These are phyloP conservation scores for Rhagoletis pomonella DNA, from an alignment of 1,140 invertebrate species.

Conservation along the genomic window DNA sequence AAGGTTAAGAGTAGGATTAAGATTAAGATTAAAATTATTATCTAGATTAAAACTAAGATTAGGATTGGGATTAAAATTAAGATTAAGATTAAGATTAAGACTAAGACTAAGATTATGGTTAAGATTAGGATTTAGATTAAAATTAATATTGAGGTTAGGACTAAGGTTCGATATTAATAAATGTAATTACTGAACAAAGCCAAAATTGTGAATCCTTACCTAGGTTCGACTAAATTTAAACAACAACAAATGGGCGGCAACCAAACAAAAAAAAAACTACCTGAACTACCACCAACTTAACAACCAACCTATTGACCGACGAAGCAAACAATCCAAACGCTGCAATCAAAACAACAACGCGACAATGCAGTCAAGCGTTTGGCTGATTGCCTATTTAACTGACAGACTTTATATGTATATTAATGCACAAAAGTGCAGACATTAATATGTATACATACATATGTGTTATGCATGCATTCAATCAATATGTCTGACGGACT, in stretches of 20 bases:
- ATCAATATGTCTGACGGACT: background rate
- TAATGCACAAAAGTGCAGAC: too few species aligned
- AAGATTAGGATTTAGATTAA: too few species aligned
- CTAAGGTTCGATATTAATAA: too few species aligned
- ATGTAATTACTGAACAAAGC: too few species aligned
- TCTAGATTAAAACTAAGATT: too few species aligned
- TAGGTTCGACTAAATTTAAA: background rate
- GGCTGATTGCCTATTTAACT: slow-evolving; percentile 32
- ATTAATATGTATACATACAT: background rate
- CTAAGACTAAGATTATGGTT: too few species aligned
- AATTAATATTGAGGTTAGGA: too few species aligned
- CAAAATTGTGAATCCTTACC: too few species aligned
- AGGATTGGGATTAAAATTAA: too few species aligned
- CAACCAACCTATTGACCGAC: slow-evolving; percentile 12
- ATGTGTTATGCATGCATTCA: background rate
- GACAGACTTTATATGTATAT: background rate
- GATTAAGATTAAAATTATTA: too few species aligned
- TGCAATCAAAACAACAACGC: background rate
- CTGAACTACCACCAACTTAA: background rate
- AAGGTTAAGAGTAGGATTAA: too few species aligned
- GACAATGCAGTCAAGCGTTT: slow-evolving; percentile 30
- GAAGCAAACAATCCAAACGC: background rate
- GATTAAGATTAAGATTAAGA: too few species aligned
- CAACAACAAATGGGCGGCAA: background rate
- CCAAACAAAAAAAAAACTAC: background rate